Evolutionary conservation across 2,797 vertebrate species (phyloP).

Genomic region (Schizopygopsis malacanthus): DNA sequence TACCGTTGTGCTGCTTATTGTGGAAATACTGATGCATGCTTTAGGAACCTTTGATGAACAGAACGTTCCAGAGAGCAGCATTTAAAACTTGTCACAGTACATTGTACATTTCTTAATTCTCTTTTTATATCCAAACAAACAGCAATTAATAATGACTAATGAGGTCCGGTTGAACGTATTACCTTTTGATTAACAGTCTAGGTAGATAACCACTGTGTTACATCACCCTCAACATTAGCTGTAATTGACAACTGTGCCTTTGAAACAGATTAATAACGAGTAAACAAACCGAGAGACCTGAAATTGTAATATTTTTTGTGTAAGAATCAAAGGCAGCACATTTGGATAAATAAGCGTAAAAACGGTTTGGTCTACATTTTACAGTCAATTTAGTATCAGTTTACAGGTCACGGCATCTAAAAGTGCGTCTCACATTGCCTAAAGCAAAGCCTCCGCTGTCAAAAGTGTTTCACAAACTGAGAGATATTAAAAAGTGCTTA

Average conservation of each 20-base stretch:
- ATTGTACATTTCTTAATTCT: neutral
- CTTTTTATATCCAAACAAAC: neutral
- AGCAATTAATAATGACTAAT: neutral
- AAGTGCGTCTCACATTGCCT: neutral
- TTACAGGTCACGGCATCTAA: conserved; percentile 12
- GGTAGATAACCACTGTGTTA: neutral
- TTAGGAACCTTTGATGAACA: neutral
- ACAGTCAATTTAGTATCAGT: conserved; percentile 16
- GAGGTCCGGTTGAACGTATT: neutral
- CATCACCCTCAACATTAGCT: neutral
- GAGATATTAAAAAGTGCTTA: conserved; percentile 22
- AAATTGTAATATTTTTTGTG: neutral
- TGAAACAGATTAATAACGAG: neutral
- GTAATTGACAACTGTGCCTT: neutral
- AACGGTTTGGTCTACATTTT: conserved; percentile 11
- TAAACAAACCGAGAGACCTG: neutral
- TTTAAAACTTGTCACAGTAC: neutral
- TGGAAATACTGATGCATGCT: neutral
- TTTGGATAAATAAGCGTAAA: conserved; percentile 22
- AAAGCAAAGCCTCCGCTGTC: conserved; percentile 8
- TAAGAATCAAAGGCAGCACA: neutral
- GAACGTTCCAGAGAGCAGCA: neutral
- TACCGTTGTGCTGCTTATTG: neutral
- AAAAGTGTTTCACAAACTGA: conserved; percentile 8
- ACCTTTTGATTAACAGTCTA: neutral